phyloP scores from a whole-genome alignment of 2,888 invertebrate genomes.

The Dorcus hopei region DNA sequence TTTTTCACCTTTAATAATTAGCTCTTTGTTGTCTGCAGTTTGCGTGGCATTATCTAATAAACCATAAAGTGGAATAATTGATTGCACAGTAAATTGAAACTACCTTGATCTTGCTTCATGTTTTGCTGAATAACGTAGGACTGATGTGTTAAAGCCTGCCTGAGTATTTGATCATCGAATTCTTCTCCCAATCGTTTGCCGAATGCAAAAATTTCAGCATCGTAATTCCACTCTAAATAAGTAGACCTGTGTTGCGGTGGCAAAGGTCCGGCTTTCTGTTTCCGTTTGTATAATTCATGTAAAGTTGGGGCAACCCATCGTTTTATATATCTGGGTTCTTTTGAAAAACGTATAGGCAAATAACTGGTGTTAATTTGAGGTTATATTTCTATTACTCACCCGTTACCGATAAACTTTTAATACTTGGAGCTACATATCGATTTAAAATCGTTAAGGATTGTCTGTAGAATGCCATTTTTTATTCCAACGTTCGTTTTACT shows the following conservation, averaged over 20 bases:
- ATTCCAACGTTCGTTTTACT: not conserved
- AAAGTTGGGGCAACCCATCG: conserved; percentile 72
- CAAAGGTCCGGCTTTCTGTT: conserved; percentile 56
- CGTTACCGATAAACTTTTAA: too few relatives aligned
- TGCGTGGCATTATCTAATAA: not conserved
- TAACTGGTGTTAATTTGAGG: not conserved
- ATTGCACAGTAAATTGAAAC: not conserved
- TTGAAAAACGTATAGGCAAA: not conserved
- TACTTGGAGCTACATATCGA: too few relatives aligned
- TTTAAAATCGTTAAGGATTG: not conserved
- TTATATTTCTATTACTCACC: too few relatives aligned
- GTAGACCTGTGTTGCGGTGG: conserved; percentile 55
- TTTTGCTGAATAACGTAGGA: conserved; percentile 74
- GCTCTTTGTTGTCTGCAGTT: conserved; percentile 60
- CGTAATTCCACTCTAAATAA: conserved; percentile 83
- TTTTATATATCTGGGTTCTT: conserved; percentile 31
- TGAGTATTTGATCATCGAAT: conserved; percentile 67
- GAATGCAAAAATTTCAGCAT: conserved; percentile 85
- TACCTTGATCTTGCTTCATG: conserved; percentile 45
- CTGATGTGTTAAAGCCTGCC: conserved; percentile 74
- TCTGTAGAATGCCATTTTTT: not conserved
- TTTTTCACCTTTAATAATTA: conserved; percentile 65
- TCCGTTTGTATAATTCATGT: conserved; percentile 58
- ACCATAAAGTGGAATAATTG: not conserved
- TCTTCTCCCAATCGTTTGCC: conserved; percentile 80